Percentiles rank a stretch among this genome's conserved stretches.
Evolutionary conservation across 2,888 invertebrate species (phyloP).

Genomic region (Spilosoma lubricipeda): DNA sequence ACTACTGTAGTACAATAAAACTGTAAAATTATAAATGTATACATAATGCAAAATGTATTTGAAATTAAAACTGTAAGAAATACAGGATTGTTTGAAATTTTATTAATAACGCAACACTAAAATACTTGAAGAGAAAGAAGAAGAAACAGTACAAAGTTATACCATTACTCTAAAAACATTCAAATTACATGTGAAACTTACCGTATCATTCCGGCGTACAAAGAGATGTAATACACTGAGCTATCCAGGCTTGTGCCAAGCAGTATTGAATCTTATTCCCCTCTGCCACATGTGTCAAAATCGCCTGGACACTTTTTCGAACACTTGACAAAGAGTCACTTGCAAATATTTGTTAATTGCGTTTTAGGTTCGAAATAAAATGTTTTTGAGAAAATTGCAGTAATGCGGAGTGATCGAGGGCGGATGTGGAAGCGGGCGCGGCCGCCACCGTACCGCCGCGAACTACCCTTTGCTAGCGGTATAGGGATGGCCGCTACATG

Average conservation of each 20-base stretch:
- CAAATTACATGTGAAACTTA: slow-evolving; percentile 63
- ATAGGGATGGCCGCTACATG: slow-evolving; percentile 59
- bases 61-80: neutral
- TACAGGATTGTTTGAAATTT: neutral
- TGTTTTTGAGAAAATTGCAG: slow-evolving; percentile 46
- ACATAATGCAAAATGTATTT: neutral
- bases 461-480: slow-evolving; percentile 63
- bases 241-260: slow-evolving; percentile 84
- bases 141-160: slow-evolving; percentile 12
- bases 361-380: slow-evolving; percentile 44
- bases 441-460: slow-evolving; percentile 66
- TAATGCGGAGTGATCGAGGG: slow-evolving; percentile 54
- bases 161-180: slow-evolving; percentile 36
- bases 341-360: slow-evolving; percentile 45
- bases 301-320: slow-evolving; percentile 56
- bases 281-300: slow-evolving; percentile 83
- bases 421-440: slow-evolving; percentile 68
- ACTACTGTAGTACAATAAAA: too few relatives aligned
- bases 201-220: slow-evolving; percentile 81
- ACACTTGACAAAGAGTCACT: slow-evolving; percentile 62
- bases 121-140: neutral
- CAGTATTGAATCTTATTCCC: slow-evolving; percentile 79
- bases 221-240: slow-evolving; percentile 64
- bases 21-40: neutral
- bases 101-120: neutral